phyloP scores from a whole-genome alignment of 2,888 invertebrate species.

The Sialis lutaria region DNA sequence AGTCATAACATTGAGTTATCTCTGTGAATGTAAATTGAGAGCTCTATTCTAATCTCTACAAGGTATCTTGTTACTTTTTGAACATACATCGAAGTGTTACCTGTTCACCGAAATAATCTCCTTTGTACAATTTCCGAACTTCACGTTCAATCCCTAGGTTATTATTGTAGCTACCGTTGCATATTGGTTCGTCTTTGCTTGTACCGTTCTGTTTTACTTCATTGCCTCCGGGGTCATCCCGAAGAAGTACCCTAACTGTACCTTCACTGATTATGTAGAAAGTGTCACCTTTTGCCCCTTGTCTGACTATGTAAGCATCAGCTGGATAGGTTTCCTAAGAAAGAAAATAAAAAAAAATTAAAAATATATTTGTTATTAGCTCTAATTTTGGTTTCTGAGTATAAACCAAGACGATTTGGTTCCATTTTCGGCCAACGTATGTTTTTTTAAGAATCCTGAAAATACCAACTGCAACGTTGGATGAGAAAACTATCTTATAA shows the following conservation, averaged over 20 bases:
- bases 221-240: constrained; percentile 24
- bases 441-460: too few relatives aligned
- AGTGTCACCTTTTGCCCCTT: constrained; percentile 43
- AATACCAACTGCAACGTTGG: too few relatives aligned
- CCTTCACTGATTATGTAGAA: constrained; percentile 48
- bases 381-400: too few relatives aligned
- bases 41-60: constrained; percentile 1
- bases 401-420: too few relatives aligned
- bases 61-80: too few relatives aligned
- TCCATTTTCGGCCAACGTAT: too few relatives aligned
- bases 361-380: too few relatives aligned
- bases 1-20: too few relatives aligned
- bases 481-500: too few relatives aligned
- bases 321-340: constrained; percentile 40
- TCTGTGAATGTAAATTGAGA: too few relatives aligned
- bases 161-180: constrained; percentile 27
- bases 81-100: too few relatives aligned
- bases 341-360: constrained; percentile 7
- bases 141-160: constrained; percentile 30
- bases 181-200: constrained; percentile 39
- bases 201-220: constrained; percentile 33
- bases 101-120: constrained; percentile 50
- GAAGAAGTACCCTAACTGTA: constrained; percentile 33
- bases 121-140: constrained; percentile 33
- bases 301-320: constrained; percentile 43